phyloP scores from a whole-genome alignment of 1,140 invertebrate species.

The Habropoda laboriosa region DNA sequence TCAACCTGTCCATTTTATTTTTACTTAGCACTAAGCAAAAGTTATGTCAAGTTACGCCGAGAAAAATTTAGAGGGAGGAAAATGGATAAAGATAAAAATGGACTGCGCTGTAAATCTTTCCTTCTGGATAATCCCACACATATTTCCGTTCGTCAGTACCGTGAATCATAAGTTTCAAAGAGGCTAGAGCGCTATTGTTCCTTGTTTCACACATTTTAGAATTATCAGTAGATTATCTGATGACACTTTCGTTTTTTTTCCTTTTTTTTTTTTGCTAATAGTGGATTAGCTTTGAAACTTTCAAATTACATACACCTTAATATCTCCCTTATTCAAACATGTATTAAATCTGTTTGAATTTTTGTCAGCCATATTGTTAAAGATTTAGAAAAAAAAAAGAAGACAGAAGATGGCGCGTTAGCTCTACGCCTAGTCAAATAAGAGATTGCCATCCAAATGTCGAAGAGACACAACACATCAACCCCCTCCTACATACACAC shows the following conservation, averaged over 20 bases:
- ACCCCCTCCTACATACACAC: neutral
- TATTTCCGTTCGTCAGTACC: neutral
- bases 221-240: neutral
- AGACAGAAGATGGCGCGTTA: no score
- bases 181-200: neutral
- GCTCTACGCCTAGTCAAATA: slow-evolving; percentile 8
- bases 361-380: neutral
- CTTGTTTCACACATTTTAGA: neutral
- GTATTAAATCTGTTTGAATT: no score
- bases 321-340: neutral
- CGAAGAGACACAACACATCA: neutral
- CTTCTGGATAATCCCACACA: neutral
- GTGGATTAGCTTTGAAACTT: no score
- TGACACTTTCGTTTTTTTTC: neutral
- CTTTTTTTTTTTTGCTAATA: neutral
- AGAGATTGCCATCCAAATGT: neutral
- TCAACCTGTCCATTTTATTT: neutral
- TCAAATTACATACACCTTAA: neutral
- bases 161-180: neutral
- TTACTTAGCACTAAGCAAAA: no score
- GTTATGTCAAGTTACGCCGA: no score
- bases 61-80: neutral
- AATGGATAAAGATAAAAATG: neutral
- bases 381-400: no score
- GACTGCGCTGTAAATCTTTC: neutral